A percentile compares a stretch with the other conserved stretches of the same genome.
phyloP scores from a whole-genome alignment of 2,888 invertebrate genomes.

The Agonopterix subpropinquella region DNA sequence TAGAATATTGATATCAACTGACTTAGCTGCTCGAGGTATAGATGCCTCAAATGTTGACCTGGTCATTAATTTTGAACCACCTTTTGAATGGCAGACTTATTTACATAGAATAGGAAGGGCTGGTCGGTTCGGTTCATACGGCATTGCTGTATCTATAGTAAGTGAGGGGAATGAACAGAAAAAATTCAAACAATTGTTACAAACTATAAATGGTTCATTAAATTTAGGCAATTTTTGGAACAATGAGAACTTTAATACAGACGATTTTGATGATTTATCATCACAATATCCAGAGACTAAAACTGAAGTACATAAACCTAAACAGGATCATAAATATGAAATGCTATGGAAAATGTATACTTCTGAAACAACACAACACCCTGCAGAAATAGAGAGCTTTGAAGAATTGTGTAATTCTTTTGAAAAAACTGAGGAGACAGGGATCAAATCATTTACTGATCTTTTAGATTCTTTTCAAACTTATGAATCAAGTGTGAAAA shows the following conservation, averaged over 20 bases:
- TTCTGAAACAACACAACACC: neutral
- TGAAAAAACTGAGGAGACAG: slow-evolving; percentile 14
- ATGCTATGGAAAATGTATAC: slow-evolving; percentile 27
- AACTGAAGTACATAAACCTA: neutral
- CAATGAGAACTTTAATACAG: slow-evolving; percentile 21
- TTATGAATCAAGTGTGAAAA: slow-evolving; percentile 1
- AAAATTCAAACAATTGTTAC: slow-evolving; percentile 74
- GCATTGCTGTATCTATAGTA: slow-evolving; percentile 85
- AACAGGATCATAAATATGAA: slow-evolving; percentile 8
- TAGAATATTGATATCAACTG: slow-evolving; percentile 92
- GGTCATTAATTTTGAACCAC: slow-evolving; percentile 94
- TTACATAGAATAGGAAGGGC: slow-evolving; percentile 97
- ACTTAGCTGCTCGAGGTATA: slow-evolving; percentile 93
- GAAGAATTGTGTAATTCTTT: slow-evolving; percentile 29
- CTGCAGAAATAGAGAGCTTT: slow-evolving; percentile 27
- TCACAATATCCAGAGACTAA: neutral
- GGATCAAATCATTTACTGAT: slow-evolving; percentile 38
- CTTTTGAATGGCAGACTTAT: slow-evolving; percentile 87
- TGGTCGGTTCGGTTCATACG: slow-evolving; percentile 93
- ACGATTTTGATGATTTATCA: slow-evolving; percentile 1
- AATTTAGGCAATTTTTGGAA: slow-evolving; percentile 41
- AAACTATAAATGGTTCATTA: slow-evolving; percentile 64
- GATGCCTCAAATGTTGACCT: slow-evolving; percentile 95
- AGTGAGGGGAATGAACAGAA: slow-evolving; percentile 78
- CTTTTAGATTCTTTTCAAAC: slow-evolving; percentile 36